Evolutionary conservation across 1,140 invertebrate genomes (phyloP), one percentile per base, ranked within the genome.

Genomic region (Brachionus manjavacas): DNA sequence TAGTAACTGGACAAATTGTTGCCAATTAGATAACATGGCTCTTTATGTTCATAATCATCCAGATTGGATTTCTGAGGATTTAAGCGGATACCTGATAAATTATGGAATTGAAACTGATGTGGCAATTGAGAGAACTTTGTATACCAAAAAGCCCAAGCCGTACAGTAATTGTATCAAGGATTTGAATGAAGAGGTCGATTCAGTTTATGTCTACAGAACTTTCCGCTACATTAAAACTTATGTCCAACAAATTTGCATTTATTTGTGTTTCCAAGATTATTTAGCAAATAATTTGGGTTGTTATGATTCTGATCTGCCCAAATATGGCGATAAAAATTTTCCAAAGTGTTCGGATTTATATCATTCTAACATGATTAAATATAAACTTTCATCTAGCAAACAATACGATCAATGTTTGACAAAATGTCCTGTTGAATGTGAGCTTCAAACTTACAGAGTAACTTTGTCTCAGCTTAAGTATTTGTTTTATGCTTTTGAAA

Each of bases 91-190:
- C 55, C n/a, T 39, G 23, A 31, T 80, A 55, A 39, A 31, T n/a
- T 49, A 31, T 64, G 78, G 43, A 31, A 9, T n/a, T 52, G 78
- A 80, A 64, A 80, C 78, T 39, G 55, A 80, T 64, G 49, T 80
- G 7, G 78, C 78, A 9, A 64, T 80, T 41, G 78, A 80, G 25
- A 14, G 46, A 31, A 80, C 43, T 16, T 49, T 52, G 14, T 14
- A 23, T 16, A 52, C 46, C 35, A 80, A 80, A 55, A 20, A 23
- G 20, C 46, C 78, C 7, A 39, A 55, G 7, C 78, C 78, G 2
- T 55, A 52, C 6, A 80, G 43, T 16, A 23, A 80, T 20, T 80
- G 78, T 80, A 49, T 74, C 2, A 14, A 16, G 46, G n/a, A 80
- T 3, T 20, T 1, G 25, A 20, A 31, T 14, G 74, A 16, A 35